phyloP scores from a whole-genome alignment of 2,888 invertebrate species.

The Campoplex capitator region DNA sequence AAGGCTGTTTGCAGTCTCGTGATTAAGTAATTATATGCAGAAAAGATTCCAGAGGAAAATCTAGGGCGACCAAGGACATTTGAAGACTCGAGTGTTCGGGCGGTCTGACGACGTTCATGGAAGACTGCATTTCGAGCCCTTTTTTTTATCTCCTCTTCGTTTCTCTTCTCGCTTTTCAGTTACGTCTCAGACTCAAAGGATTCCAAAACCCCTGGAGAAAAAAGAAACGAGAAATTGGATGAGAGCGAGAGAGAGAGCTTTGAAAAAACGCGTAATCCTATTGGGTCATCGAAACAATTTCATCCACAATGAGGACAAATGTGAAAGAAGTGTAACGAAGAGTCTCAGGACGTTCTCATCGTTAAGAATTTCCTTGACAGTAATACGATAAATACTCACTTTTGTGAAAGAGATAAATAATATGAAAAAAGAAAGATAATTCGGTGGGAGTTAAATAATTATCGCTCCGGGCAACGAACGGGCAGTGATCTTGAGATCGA shows the following conservation, averaged over 20 bases:
- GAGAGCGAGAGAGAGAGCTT: constrained; percentile 7
- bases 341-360: constrained; percentile 67
- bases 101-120: constrained; percentile 57
- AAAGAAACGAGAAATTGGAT: constrained; percentile 2
- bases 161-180: constrained; percentile 7
- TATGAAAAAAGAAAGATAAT: constrained; percentile 12
- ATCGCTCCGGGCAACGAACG: constrained; percentile 44
- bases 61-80: constrained; percentile 55
- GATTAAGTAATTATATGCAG: constrained; percentile 41
- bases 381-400: constrained; percentile 55
- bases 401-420: not conserved
- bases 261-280: constrained; percentile 24
- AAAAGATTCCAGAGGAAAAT: constrained; percentile 38
- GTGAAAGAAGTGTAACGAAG: constrained; percentile 47
- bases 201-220: not conserved
- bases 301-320: constrained; percentile 60
- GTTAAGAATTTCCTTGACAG: constrained; percentile 61
- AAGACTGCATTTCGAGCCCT: constrained; percentile 49
- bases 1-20: constrained; percentile 27
- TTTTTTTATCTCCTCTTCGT: not conserved
- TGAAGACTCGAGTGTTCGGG: constrained; percentile 35
- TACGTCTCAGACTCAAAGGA: constrained; percentile 1
- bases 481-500: constrained; percentile 38
- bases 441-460: constrained; percentile 55
- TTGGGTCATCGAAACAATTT: constrained; percentile 20